Evolutionary conservation across 2,797 vertebrate genomes (phyloP).

Genomic region (Coracias cyanogaster): DNA sequence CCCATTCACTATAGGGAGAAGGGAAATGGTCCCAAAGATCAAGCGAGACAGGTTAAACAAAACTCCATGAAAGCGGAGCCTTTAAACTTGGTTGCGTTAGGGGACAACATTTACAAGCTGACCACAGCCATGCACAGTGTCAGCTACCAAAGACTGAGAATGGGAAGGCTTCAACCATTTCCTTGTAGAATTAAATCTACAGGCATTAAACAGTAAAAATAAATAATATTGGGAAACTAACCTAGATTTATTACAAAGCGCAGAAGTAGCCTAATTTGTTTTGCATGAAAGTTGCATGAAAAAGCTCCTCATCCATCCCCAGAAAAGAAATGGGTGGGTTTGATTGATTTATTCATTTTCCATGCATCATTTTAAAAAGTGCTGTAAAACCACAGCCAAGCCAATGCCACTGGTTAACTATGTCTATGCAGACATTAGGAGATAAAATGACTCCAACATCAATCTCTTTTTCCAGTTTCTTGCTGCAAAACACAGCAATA

Average conservation of each 20-base stretch:
- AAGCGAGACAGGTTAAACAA: background rate
- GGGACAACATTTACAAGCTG: background rate
- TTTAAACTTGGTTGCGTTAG: background rate
- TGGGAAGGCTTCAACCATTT: background rate
- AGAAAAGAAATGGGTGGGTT: background rate
- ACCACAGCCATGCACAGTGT: accelerated
- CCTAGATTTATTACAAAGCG: background rate
- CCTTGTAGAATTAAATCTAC: background rate
- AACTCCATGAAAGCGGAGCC: background rate
- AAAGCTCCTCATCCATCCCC: background rate
- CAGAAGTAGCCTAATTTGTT: background rate
- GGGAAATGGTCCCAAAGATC: background rate
- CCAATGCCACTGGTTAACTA: slow-evolving; percentile 10
- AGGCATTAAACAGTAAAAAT: background rate
- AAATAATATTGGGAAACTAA: background rate
- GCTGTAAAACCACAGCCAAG: slow-evolving; percentile 7
- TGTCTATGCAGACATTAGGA: background rate
- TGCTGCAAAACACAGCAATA: slow-evolving; percentile 45
- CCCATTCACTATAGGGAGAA: background rate
- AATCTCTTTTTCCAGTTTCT: slow-evolving; percentile 44
- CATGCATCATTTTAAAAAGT: background rate
- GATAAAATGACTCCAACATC: slow-evolving; percentile 41
- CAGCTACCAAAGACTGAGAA: background rate
- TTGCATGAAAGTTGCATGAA: background rate
- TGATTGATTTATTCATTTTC: background rate